phyloP scores from a whole-genome alignment of 2,888 invertebrate genomes.

The Chesias legatella region DNA sequence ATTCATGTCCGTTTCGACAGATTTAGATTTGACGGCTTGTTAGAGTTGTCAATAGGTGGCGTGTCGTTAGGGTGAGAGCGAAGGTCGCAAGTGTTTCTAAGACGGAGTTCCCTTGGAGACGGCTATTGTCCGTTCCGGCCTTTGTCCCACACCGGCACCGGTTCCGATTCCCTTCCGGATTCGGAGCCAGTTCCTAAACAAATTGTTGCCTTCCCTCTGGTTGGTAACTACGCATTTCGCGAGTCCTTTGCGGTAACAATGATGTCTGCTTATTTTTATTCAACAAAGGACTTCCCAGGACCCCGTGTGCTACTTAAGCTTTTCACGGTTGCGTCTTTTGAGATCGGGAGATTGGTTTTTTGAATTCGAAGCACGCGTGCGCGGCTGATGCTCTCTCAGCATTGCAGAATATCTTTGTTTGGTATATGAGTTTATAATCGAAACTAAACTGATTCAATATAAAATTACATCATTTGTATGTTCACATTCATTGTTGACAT shows the following conservation, averaged over 20 bases:
- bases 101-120: slow-evolving; percentile 48
- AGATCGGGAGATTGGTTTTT: too few relatives aligned
- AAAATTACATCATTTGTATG: too few relatives aligned
- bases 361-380: too few relatives aligned
- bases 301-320: background rate
- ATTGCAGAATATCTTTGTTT: too few relatives aligned
- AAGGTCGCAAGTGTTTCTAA: slow-evolving; percentile 34
- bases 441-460: too few relatives aligned
- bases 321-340: too few relatives aligned
- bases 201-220: slow-evolving; percentile 43
- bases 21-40: slow-evolving; percentile 52
- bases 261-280: slow-evolving; percentile 10
- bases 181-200: slow-evolving; percentile 39
- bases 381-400: too few relatives aligned
- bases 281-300: slow-evolving; percentile 12
- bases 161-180: slow-evolving; percentile 53
- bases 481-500: too few relatives aligned
- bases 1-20: slow-evolving; percentile 50
- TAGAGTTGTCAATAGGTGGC: slow-evolving; percentile 47
- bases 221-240: slow-evolving; percentile 24
- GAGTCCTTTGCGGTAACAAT: slow-evolving; percentile 18
- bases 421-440: too few relatives aligned
- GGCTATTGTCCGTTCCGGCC: slow-evolving; percentile 47
- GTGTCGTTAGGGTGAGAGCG: slow-evolving; percentile 50
- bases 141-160: slow-evolving; percentile 55